phyloP scores from a whole-genome alignment of 2,113 vertebrate species.

The Cyrtonyx montezumae region DNA sequence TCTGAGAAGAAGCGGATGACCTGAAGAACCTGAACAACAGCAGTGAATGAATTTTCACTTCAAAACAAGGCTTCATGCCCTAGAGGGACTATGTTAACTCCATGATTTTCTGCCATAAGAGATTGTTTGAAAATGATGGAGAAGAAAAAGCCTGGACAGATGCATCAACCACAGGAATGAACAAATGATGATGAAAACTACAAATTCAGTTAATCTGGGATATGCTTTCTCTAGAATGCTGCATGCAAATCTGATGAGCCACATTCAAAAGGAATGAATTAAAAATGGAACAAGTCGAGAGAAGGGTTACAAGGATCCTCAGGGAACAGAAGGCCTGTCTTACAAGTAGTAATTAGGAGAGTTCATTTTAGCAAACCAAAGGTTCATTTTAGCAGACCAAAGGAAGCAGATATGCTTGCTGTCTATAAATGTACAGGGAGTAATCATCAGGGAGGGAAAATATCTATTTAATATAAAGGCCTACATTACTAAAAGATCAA shows the following conservation, averaged over 20 bases:
- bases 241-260: constrained; percentile 5
- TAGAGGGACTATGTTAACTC: background rate
- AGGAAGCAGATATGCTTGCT: constrained; percentile 8
- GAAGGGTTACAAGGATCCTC: constrained; percentile 37
- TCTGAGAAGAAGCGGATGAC: background rate
- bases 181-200: background rate
- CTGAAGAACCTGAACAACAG: background rate
- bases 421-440: constrained; percentile 1
- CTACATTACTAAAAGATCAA: constrained; percentile 45
- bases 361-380: constrained; percentile 59
- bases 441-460: constrained; percentile 31
- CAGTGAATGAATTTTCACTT: background rate
- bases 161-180: background rate
- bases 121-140: background rate
- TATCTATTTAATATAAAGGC: constrained; percentile 38
- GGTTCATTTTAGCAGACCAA: constrained; percentile 47
- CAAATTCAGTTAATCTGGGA: background rate
- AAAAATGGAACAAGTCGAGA: constrained; percentile 17
- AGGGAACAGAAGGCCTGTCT: constrained; percentile 31
- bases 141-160: background rate
- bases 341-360: constrained; percentile 48
- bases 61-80: background rate
- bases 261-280: constrained; percentile 46
- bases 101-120: background rate
- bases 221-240: background rate